Evolutionary conservation across 2,113 vertebrate species (phyloP).

Genomic region (Himantopus leucocephalus): DNA sequence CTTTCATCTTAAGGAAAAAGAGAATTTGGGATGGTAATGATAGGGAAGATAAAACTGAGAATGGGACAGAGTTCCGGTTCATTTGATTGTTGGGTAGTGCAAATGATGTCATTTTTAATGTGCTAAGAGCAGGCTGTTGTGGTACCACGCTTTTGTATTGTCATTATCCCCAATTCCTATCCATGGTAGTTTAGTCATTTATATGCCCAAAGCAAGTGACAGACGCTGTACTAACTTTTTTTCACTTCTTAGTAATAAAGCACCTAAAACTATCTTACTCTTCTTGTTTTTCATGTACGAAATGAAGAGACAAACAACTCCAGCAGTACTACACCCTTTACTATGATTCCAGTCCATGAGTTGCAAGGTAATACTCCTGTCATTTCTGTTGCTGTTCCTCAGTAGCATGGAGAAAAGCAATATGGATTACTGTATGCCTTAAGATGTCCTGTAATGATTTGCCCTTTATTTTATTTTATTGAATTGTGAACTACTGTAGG

Average conservation of each 20-base stretch:
- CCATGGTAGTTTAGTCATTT: background rate
- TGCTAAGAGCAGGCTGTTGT: background rate
- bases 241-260: background rate
- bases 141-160: background rate
- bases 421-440: background rate
- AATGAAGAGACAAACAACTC: background rate
- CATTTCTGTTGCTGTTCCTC: background rate
- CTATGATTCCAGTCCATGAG: rapidly evolving
- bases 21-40: background rate
- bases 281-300: background rate
- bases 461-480: background rate
- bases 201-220: background rate
- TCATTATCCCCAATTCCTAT: background rate
- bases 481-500: background rate
- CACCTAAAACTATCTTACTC: background rate
- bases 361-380: background rate
- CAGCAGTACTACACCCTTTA: background rate
- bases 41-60: background rate
- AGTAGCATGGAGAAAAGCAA: background rate
- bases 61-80: background rate
- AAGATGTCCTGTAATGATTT: background rate
- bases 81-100: background rate
- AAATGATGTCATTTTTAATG: background rate
- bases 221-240: background rate
- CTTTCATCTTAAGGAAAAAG: background rate